Percentiles rank a stretch among this genome's conserved stretches.
These are phyloP conservation scores for Lamprologus sp. DNA, from an alignment of 2,113 vertebrate species.

Conservation along the genomic window DNA sequence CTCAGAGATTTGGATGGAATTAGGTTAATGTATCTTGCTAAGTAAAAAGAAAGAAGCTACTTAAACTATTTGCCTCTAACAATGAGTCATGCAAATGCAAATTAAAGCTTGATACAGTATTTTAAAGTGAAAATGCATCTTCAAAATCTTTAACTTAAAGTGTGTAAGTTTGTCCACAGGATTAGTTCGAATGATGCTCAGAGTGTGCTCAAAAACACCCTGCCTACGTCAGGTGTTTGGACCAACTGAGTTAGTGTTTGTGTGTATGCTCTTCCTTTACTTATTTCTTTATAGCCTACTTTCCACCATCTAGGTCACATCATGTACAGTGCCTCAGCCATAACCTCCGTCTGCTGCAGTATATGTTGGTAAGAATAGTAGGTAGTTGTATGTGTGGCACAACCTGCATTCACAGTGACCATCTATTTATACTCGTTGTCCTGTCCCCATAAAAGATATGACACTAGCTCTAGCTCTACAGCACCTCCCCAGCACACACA, in stretches of 20 bases:
- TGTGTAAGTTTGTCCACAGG: background rate
- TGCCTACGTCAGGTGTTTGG: background rate
- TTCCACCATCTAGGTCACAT: slow-evolving; percentile 48
- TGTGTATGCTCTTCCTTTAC: background rate
- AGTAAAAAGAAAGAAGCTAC: background rate
- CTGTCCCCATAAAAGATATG: slow-evolving; percentile 7
- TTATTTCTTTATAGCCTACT: slow-evolving; percentile 29
- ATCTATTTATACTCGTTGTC: slow-evolving; percentile 36
- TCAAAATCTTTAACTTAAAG: background rate
- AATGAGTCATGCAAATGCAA: background rate
- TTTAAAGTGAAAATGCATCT: background rate
- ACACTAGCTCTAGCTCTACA: background rate
- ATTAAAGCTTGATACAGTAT: background rate
- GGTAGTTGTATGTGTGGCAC: background rate
- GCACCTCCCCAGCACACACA: background rate
- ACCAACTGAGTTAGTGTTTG: background rate
- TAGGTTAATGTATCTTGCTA: background rate
- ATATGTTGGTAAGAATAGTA: slow-evolving; percentile 7
- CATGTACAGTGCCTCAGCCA: slow-evolving; percentile 15
- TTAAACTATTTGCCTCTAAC: background rate
- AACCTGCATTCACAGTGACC: slow-evolving; percentile 12
- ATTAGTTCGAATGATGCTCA: background rate
- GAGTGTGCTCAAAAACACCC: background rate
- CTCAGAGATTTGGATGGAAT: background rate
- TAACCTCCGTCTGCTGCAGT: slow-evolving; percentile 32